Evolutionary conservation across 2,888 invertebrate genomes (phyloP).

Genomic region (Pasiphila rectangulata): DNA sequence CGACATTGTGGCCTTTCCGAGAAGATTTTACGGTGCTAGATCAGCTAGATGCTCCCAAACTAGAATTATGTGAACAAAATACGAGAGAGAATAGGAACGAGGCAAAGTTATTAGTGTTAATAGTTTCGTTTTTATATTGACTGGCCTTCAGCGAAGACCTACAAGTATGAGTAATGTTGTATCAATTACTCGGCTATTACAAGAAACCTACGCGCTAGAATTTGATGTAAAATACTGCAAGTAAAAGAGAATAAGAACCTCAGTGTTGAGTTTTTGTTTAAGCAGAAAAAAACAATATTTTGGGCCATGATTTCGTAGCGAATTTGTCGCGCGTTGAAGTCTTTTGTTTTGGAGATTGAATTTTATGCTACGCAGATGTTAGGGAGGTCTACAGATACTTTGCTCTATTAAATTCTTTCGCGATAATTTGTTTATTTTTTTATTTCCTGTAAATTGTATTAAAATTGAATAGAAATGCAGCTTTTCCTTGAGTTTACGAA

Average conservation of each 20-base stretch:
- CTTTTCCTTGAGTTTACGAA: too few relatives aligned
- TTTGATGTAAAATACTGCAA: not conserved
- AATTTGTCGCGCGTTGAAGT: conserved; percentile 14
- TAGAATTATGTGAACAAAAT: conserved; percentile 54
- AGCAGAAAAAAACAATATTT: not conserved
- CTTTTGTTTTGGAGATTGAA: conserved; percentile 7
- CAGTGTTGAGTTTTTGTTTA: too few relatives aligned
- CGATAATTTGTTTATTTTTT: not conserved
- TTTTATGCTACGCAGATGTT: not conserved
- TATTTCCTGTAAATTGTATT: not conserved
- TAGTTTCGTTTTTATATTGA: conserved; percentile 9
- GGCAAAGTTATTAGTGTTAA: not conserved
- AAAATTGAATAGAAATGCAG: not conserved
- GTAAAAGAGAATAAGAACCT: too few relatives aligned
- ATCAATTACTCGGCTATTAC: conserved; percentile 16
- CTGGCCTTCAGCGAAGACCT: conserved; percentile 18
- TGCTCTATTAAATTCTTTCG: not conserved
- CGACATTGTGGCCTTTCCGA: conserved; percentile 53
- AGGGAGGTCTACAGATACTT: not conserved
- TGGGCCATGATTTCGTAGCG: conserved; percentile 7
- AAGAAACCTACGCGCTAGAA: conserved; percentile 12
- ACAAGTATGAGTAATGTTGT: conserved; percentile 13
- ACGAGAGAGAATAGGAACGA: not conserved
- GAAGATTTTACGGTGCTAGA: conserved; percentile 46
- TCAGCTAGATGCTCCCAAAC: conserved; percentile 53